Conservation (phyloP, 2,888 invertebrate genomes). For the Thera britannica region DNA sequence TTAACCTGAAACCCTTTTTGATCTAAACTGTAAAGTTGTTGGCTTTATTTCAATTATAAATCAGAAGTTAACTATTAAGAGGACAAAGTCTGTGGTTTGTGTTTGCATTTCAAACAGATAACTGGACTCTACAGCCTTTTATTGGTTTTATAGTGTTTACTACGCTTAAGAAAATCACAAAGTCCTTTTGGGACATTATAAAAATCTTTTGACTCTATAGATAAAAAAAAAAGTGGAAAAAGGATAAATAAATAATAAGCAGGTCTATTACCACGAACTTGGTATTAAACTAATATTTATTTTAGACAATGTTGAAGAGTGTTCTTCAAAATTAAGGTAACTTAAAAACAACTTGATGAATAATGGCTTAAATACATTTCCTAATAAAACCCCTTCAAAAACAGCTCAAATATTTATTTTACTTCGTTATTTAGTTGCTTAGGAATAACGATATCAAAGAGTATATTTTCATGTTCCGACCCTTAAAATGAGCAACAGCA, state of each 20-base stretch:
- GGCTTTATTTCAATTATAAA: constrained; percentile 25
- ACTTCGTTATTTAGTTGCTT: constrained; percentile 7
- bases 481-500: constrained; percentile 1
- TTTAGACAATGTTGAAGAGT: background rate
- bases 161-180: too few species aligned
- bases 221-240: too few species aligned
- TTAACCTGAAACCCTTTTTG: constrained; percentile 45
- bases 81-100: constrained; percentile 4
- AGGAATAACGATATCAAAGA: constrained; percentile 16
- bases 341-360: constrained; percentile 13
- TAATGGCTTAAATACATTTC: constrained; percentile 18
- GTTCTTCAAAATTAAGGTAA: background rate
- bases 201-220: too few species aligned
- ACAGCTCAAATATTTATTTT: constrained; percentile 25
- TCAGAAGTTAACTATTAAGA: constrained; percentile 17
- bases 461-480: constrained; percentile 7
- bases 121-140: too few species aligned
- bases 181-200: too few species aligned
- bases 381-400: constrained; percentile 6
- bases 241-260: too few species aligned
- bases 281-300: background rate
- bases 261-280: background rate
- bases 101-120: background rate
- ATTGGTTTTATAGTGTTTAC: too few species aligned
- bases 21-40: constrained; percentile 32